phyloP scores from a whole-genome alignment of 2,113 vertebrate genomes.

The Dasypus novemcinctus region DNA sequence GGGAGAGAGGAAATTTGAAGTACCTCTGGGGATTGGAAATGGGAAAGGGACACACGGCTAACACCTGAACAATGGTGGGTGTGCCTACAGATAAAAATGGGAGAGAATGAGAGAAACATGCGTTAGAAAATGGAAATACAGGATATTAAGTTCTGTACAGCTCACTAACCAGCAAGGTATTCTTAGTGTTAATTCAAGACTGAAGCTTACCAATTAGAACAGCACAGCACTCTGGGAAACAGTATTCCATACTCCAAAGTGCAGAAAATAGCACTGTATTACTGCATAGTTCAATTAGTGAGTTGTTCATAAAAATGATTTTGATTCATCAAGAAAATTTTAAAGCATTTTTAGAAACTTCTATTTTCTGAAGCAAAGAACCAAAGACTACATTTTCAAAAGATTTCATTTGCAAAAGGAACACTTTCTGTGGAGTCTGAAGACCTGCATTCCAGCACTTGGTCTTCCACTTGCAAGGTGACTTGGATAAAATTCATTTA shows the following conservation, averaged over 20 bases:
- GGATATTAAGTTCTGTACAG: background rate
- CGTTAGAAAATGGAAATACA: background rate
- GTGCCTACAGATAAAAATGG: background rate
- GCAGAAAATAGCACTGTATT: conserved; percentile 27
- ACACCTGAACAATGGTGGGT: background rate
- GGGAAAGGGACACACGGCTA: background rate
- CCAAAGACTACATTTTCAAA: conserved; percentile 24
- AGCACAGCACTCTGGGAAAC: background rate
- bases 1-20: background rate
- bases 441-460: background rate
- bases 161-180: background rate
- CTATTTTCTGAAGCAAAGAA: conserved; percentile 19
- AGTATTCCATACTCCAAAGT: conserved; percentile 18
- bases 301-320: background rate
- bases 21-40: background rate
- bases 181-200: conserved; percentile 34
- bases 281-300: conserved; percentile 13
- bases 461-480: background rate
- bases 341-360: conserved; percentile 34
- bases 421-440: background rate
- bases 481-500: conserved; percentile 21
- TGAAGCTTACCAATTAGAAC: conserved; percentile 37
- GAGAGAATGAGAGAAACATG: background rate
- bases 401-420: conserved; percentile 27
- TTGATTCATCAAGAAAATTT: conserved; percentile 25